phyloP scores from a whole-genome alignment of 1,140 invertebrate species.

The Nilaparvata lugens region DNA sequence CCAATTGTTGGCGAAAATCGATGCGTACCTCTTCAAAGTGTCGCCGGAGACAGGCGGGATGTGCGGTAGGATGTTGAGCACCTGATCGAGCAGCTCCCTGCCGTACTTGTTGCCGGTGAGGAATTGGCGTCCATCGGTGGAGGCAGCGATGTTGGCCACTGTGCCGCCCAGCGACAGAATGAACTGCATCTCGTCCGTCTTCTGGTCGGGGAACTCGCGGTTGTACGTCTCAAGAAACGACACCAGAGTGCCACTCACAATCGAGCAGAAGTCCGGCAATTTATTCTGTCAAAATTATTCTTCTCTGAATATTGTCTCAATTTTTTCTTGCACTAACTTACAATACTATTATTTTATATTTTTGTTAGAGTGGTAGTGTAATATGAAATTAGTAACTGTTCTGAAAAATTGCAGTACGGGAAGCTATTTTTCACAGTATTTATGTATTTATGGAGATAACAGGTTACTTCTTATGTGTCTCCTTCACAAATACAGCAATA shows the following conservation, averaged over 20 bases:
- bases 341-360: too few species aligned
- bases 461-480: too few species aligned
- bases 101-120: conserved; percentile 33
- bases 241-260: conserved; percentile 33
- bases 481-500: too few species aligned
- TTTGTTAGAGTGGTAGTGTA: too few species aligned
- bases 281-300: conserved; percentile 26
- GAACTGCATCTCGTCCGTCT: conserved; percentile 35
- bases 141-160: conserved; percentile 35
- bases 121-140: conserved; percentile 34
- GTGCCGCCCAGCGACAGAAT: conserved; percentile 35
- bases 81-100: conserved; percentile 30
- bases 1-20: not conserved
- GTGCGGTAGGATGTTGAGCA: conserved; percentile 28
- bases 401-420: too few species aligned
- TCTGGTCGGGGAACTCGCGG: conserved; percentile 28
- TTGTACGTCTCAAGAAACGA: conserved; percentile 36
- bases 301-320: not conserved
- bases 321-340: too few species aligned
- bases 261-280: conserved; percentile 34
- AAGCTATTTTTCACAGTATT: too few species aligned
- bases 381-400: too few species aligned
- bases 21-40: conserved; percentile 25
- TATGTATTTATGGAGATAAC: too few species aligned
- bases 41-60: conserved; percentile 30